Base-by-base conservation (phyloP, 1,140 invertebrate genomes). In the Drosophila takahashii region DNA sequence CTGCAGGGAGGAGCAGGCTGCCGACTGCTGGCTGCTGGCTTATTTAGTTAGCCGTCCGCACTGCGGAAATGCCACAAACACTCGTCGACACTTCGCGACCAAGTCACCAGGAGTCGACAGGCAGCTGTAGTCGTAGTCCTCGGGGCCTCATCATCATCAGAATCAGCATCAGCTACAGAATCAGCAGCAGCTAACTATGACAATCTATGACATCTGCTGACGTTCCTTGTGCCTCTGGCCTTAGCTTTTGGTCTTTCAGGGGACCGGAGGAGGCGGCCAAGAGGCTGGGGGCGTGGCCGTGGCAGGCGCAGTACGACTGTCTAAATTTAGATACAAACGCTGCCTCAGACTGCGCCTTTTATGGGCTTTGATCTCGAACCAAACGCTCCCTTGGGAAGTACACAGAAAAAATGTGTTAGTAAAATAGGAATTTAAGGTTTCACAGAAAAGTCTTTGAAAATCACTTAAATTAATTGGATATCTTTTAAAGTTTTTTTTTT, bases 41-140 rank as follows among this genome's bases (percentile, higher is more conserved):
- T 89, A 89, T 89, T 89, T 72, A 78, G 77, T 89, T 90, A 84
- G 77, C 54, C 53, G 57, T 70, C 74, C 62, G 62, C 71, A 89
- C 79, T 89, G 84, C 84, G 84, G 84, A 87, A 87, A 87, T 87
- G 84, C 79, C 83, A 73, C 76, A 84, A 84, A 79, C 71, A 89
- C 74, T 78, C 77, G 67, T 76, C 70, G 69, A 81, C 78, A 85
- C 75, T 79, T 76, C 51, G 51, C 61, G 34, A 48, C 34, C 66
- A 45, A 59, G 64, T 64, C 47, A 41, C 60, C 77, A 74, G 76
- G 37, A 59, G 59, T 42, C 53, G 54, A 61, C 67, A 73, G 59
- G 37, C 61, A 75, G 44, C 53, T 58, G 42, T 39, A 66, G 44
- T 50, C 53, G 42, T 39, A 66, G 44, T 50, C 53, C 52, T 54